Evolutionary conservation across 2,888 invertebrate species (phyloP).

Genomic region (Tubulanus polymorphus): DNA sequence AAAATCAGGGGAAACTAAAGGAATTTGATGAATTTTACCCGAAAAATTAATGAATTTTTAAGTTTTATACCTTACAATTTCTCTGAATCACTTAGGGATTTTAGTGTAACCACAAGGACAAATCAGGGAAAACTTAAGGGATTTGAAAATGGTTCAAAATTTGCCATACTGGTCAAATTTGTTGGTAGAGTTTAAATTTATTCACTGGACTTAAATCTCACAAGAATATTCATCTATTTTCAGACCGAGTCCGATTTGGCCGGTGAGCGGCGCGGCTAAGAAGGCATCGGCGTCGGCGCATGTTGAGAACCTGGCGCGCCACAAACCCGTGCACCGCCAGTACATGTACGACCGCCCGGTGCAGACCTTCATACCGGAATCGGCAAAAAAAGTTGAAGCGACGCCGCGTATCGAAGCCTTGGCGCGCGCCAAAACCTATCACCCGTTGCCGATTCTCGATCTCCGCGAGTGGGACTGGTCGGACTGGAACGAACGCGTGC

Average conservation of each 20-base stretch:
- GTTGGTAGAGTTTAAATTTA: too few species aligned
- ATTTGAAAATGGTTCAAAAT: too few species aligned
- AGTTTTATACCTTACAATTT: too few species aligned
- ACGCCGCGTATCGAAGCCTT: slow-evolving; percentile 30
- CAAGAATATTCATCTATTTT: too few species aligned
- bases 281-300: slow-evolving; percentile 28
- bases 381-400: slow-evolving; percentile 24
- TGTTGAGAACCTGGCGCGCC: slow-evolving; percentile 25
- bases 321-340: slow-evolving; percentile 22
- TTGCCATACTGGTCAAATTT: too few species aligned
- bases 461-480: not conserved
- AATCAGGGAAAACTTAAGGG: too few species aligned
- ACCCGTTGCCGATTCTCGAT: slow-evolving; percentile 6
- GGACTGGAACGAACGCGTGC: slow-evolving; percentile 26
- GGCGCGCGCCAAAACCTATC: slow-evolving; percentile 27
- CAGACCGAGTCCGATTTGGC: slow-evolving; percentile 38
- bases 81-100: too few species aligned
- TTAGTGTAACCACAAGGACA: too few species aligned
- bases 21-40: too few species aligned
- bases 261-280: slow-evolving; percentile 28
- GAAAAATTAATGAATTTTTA: too few species aligned
- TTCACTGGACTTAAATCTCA: too few species aligned
- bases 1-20: too few species aligned
- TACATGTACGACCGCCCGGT: slow-evolving; percentile 31
- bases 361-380: slow-evolving; percentile 25